phyloP scores from a whole-genome alignment of 1,140 invertebrate species.

The Pogonomyrmex barbatus region DNA sequence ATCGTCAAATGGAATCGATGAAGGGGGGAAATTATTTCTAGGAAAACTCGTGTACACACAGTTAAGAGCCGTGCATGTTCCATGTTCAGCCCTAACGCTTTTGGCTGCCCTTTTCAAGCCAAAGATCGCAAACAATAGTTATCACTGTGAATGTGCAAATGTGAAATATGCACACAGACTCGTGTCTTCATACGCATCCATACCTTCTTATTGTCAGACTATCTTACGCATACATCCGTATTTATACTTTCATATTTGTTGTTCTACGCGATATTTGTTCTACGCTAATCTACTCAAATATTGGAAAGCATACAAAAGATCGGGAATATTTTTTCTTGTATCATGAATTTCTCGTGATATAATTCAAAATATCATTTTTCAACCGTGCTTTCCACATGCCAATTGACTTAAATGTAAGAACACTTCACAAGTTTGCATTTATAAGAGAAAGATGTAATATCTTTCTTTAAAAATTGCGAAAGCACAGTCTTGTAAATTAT shows the following conservation, averaged over 20 bases:
- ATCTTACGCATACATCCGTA: constrained; percentile 35
- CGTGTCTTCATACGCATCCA: neutral
- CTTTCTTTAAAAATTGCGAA: constrained; percentile 9
- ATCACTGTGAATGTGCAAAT: constrained; percentile 32
- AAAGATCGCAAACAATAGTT: constrained; percentile 26
- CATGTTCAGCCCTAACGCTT: neutral
- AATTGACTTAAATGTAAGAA: neutral
- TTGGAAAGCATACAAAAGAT: constrained; percentile 60
- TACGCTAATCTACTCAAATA: constrained; percentile 8
- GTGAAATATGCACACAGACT: neutral
- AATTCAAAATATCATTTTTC: neutral
- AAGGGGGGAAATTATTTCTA: constrained; percentile 49
- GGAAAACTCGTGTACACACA: constrained; percentile 1
- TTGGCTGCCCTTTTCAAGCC: neutral
- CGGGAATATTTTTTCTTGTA: constrained; percentile 17
- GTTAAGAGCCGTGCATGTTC: neutral
- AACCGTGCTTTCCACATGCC: neutral
- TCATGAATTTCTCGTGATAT: neutral
- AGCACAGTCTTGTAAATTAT: neutral
- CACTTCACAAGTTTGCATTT: constrained; percentile 11
- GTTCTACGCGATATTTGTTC: constrained; percentile 21
- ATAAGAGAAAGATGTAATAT: neutral
- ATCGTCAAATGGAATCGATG: constrained; percentile 45
- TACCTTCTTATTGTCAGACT: constrained; percentile 52
- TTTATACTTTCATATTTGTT: constrained; percentile 48